Percentiles rank a stretch among this genome's conserved stretches.
Conservation (phyloP, 2,888 invertebrate genomes). For the Cantharis flavilabris region DNA sequence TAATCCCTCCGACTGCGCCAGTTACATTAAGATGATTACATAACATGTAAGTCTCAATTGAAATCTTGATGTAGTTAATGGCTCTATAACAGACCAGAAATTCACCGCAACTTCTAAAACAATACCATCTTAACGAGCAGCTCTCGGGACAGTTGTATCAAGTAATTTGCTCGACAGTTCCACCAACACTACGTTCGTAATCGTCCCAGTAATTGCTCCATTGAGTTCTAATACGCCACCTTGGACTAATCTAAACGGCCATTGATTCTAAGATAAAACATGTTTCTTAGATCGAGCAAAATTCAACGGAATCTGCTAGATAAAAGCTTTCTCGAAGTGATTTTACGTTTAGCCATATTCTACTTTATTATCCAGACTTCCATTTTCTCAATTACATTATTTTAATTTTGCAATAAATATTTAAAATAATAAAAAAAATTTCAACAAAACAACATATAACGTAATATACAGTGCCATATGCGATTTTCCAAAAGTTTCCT, state of each 20-base stretch:
- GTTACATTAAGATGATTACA: not conserved
- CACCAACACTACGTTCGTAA: conserved; percentile 42
- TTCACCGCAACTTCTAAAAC: conserved; percentile 40
- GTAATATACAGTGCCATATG: too few species aligned
- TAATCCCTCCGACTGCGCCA: not conserved
- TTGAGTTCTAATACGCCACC: conserved; percentile 52
- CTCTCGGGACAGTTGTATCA: conserved; percentile 50
- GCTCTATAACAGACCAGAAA: conserved; percentile 37
- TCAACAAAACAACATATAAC: too few species aligned
- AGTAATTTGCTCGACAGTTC: conserved; percentile 48
- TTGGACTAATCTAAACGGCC: conserved; percentile 53
- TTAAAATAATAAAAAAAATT: too few species aligned
- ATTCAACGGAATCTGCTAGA: not conserved
- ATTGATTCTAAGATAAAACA: conserved; percentile 55
- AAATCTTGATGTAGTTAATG: conserved; percentile 32
- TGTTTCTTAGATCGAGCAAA: conserved; percentile 46
- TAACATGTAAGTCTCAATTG: not conserved
- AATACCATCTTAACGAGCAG: conserved; percentile 51
- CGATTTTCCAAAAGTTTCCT: too few species aligned
- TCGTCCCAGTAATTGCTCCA: conserved; percentile 53
- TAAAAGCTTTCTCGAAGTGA: not conserved
- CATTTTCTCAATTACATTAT: not conserved
- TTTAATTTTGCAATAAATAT: not conserved
- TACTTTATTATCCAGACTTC: not conserved
- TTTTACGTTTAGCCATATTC: not conserved